Evolutionary conservation across 2,797 vertebrate genomes (phyloP).

Genomic region (Clarias platycephalus): DNA sequence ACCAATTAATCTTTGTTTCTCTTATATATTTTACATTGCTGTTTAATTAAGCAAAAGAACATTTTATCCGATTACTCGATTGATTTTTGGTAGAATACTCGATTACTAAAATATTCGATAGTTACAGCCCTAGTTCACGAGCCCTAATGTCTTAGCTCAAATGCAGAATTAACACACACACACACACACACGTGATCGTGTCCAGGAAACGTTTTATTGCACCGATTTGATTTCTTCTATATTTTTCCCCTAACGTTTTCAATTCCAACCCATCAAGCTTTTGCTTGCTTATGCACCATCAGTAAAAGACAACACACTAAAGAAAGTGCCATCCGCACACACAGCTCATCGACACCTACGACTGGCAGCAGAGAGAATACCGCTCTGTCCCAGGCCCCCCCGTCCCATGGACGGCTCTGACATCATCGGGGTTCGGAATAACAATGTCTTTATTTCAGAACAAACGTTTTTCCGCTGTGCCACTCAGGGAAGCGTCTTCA

Average conservation of each 20-base stretch:
- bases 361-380: neutral
- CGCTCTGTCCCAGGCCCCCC: too few species aligned
- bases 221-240: neutral
- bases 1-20: too few species aligned
- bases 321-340: neutral
- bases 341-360: neutral
- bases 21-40: too few species aligned
- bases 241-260: too few species aligned
- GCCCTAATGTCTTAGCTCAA: neutral
- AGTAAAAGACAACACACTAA: neutral
- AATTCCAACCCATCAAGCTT: too few species aligned
- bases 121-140: too few species aligned
- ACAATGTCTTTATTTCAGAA: too few species aligned
- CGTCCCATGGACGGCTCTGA: neutral
- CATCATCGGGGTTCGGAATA: neutral
- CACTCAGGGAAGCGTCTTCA: neutral
- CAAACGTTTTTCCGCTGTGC: neutral
- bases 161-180: neutral
- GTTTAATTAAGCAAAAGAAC: too few species aligned
- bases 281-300: neutral
- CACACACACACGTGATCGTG: neutral
- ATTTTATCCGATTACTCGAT: too few species aligned
- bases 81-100: too few species aligned
- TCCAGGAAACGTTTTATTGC: neutral
- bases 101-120: too few species aligned